Evolutionary conservation across 2,113 vertebrate species (phyloP).

Genomic region (Rhinopomastus cyanomelas): DNA sequence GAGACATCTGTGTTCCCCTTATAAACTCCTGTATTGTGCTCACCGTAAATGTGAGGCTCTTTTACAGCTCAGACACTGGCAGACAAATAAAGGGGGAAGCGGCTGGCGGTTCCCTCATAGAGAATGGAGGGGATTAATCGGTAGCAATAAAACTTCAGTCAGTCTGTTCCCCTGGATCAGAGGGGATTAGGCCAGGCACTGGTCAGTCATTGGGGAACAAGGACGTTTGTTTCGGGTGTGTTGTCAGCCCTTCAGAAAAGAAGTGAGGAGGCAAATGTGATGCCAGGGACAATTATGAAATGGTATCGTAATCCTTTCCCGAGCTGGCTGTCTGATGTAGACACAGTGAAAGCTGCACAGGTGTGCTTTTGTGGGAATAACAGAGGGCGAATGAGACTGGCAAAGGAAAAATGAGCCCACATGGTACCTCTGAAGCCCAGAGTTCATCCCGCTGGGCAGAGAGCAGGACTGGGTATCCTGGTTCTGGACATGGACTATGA

Average conservation of each 20-base stretch:
- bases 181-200: background rate
- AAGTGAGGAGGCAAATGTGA: background rate
- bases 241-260: background rate
- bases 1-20: background rate
- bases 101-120: background rate
- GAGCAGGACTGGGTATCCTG: background rate
- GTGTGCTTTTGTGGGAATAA: background rate
- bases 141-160: conserved; percentile 5
- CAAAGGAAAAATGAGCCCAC: background rate
- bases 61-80: background rate
- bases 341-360: conserved; percentile 17
- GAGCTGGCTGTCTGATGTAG: background rate
- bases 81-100: background rate
- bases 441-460: background rate
- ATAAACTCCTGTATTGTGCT: background rate
- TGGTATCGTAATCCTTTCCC: background rate
- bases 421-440: background rate
- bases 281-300: background rate
- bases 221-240: background rate
- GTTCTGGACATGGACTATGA: background rate
- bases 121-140: background rate
- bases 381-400: conserved; percentile 37
- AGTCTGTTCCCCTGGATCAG: background rate
- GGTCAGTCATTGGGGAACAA: background rate
- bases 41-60: background rate